Conservation (phyloP, 2,888 invertebrate species). For the Drosophila conformis region DNA sequence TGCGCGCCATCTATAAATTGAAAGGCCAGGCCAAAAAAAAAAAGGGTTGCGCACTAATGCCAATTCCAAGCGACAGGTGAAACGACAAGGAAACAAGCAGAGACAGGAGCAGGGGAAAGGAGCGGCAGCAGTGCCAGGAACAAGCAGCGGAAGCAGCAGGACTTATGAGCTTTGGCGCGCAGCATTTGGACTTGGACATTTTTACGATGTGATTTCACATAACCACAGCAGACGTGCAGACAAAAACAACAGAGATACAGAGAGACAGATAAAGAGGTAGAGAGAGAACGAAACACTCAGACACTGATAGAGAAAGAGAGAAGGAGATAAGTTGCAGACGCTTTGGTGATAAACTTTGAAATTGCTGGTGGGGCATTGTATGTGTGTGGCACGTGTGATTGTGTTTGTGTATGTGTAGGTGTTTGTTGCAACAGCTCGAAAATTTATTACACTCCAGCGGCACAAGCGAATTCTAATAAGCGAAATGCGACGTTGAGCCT, state of each 20-base stretch:
- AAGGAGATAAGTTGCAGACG: constrained; percentile 64
- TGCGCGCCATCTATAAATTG: constrained; percentile 81
- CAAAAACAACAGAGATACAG: constrained; percentile 23
- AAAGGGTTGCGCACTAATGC: constrained; percentile 56
- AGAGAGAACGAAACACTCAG: constrained; percentile 3
- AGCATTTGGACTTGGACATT: constrained; percentile 82
- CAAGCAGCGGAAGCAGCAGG: constrained; percentile 38
- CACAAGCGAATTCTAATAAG: constrained; percentile 80
- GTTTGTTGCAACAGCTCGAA: constrained; percentile 42
- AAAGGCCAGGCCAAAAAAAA: constrained; percentile 47
- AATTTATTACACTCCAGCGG: constrained; percentile 80
- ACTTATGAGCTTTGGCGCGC: constrained; percentile 82
- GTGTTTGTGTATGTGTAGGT: constrained; percentile 11
- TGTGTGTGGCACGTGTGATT: constrained; percentile 36
- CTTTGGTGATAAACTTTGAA: constrained; percentile 79
- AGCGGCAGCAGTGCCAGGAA: neutral
- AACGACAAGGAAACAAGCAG: constrained; percentile 42
- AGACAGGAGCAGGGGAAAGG: neutral
- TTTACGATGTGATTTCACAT: constrained; percentile 83
- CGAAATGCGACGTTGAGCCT: constrained; percentile 71
- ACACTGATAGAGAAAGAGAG: constrained; percentile 11
- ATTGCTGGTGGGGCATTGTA: constrained; percentile 59
- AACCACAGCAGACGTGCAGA: constrained; percentile 79
- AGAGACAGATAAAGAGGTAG: neutral
- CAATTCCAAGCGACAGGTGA: constrained; percentile 64